Evolutionary conservation across 1,140 invertebrate genomes (phyloP).

Genomic region (Zaprionus capensis): DNA sequence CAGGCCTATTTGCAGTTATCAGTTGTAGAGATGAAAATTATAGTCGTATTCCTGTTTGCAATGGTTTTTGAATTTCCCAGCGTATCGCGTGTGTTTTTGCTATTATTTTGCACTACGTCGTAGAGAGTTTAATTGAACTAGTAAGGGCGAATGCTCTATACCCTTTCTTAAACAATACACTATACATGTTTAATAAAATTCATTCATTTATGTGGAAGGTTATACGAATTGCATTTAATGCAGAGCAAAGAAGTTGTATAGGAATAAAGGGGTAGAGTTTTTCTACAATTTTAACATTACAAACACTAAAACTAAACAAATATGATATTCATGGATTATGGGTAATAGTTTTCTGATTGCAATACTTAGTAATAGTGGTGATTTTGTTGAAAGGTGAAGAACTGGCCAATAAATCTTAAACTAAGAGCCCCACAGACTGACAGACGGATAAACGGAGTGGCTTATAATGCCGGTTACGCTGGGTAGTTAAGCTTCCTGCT

Average conservation of each 20-base stretch:
- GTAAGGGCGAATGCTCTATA: too few relatives aligned
- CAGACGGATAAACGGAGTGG: not conserved
- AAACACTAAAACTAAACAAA: too few relatives aligned
- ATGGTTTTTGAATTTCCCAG: not conserved
- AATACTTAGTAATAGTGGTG: too few relatives aligned
- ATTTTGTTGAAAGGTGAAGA: too few relatives aligned
- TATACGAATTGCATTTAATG: not conserved
- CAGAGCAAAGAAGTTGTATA: too few relatives aligned
- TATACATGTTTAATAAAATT: not conserved
- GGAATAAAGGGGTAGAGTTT: not conserved
- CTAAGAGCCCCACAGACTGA: too few relatives aligned
- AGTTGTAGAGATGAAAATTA: slow-evolving; percentile 4
- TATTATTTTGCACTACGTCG: slow-evolving; percentile 3
- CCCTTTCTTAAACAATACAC: too few relatives aligned
- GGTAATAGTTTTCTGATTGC: too few relatives aligned
- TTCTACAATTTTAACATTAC: too few relatives aligned
- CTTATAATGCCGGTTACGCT: not conserved
- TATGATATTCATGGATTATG: too few relatives aligned
- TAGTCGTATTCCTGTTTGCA: not conserved
- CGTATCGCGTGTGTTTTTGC: not conserved
- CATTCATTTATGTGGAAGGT: not conserved
- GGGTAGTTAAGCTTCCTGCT: not conserved
- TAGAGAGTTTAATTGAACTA: not conserved
- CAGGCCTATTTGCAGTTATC: not conserved
- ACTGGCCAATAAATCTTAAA: too few relatives aligned